Percentiles rank a stretch among this genome's conserved stretches.
Conservation (phyloP, 2,797 vertebrate species). For the Anguilla megastoma region DNA sequence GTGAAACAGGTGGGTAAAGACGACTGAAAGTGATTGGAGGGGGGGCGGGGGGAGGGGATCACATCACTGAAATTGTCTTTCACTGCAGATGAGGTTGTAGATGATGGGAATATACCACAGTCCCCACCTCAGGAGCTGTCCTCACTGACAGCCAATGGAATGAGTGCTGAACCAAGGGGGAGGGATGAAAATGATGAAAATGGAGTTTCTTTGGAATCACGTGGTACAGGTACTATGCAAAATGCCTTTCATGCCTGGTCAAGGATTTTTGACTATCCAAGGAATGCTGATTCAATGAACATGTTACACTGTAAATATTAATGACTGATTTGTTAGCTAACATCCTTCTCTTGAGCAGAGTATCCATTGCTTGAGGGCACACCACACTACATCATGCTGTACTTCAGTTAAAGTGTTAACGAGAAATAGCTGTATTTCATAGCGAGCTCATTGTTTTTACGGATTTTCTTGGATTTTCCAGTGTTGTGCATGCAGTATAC, state of each 20-base stretch:
- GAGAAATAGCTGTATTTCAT: not conserved
- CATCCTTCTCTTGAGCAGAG: not conserved
- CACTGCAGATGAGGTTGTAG: slow-evolving; percentile 49
- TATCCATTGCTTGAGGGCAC: not conserved
- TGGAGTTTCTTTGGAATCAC: slow-evolving; percentile 42
- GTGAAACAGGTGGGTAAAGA: slow-evolving; percentile 51
- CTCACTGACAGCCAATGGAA: slow-evolving; percentile 53
- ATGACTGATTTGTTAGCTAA: not conserved
- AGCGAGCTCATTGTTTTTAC: not conserved
- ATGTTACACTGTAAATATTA: not conserved
- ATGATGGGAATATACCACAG: slow-evolving; percentile 46
- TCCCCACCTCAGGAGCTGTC: slow-evolving; percentile 51
- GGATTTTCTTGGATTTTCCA: not conserved
- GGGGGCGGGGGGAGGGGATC: not conserved
- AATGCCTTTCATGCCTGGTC: not conserved
- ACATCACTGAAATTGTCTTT: not conserved
- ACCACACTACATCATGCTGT: not conserved
- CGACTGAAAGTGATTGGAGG: not conserved
- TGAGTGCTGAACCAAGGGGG: slow-evolving; percentile 52
- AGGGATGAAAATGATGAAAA: slow-evolving; percentile 24
- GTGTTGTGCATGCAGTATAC: not conserved
- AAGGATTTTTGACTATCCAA: not conserved
- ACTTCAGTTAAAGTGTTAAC: not conserved
- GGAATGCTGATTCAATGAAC: not conserved
- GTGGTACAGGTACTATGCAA: slow-evolving; percentile 59